Percentiles rank a stretch among this genome's conserved stretches.
Evolutionary conservation across 1,140 invertebrate species (phyloP).

Genomic region (Drosophila willistoni): DNA sequence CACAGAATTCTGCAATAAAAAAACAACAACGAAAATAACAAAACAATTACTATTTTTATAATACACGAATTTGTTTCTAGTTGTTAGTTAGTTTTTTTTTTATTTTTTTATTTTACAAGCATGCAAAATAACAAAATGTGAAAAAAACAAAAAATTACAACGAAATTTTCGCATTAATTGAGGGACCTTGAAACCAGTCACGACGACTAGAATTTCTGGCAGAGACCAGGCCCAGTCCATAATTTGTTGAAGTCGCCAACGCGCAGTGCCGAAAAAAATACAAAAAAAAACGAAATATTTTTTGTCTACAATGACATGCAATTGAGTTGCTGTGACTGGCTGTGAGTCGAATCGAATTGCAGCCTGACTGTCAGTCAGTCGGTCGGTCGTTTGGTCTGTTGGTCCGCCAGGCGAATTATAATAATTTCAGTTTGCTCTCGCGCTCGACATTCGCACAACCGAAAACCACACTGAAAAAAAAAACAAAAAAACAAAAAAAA

Average conservation of each 20-base stretch:
- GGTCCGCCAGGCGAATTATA: conserved; percentile 51
- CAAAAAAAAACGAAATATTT: conserved; percentile 49
- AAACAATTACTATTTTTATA: conserved; percentile 80
- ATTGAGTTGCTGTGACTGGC: conserved; percentile 60
- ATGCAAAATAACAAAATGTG: conserved; percentile 51
- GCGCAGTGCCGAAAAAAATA: conserved; percentile 63
- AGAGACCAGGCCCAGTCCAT: conserved; percentile 58
- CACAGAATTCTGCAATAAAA: conserved; percentile 32
- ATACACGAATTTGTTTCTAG: conserved; percentile 70
- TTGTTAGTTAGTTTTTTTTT: conserved; percentile 37
- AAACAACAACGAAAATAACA: conserved; percentile 40
- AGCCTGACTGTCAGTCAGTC: conserved; percentile 38
- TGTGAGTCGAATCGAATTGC: conserved; percentile 53
- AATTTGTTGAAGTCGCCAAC: conserved; percentile 58
- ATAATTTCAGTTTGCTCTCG: conserved; percentile 62
- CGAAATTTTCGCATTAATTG: conserved; percentile 81
- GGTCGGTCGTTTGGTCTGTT: conserved; percentile 30
- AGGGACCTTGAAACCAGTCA: conserved; percentile 78
- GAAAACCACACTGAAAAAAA: conserved; percentile 50
- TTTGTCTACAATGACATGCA: conserved; percentile 77
- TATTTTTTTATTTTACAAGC: conserved; percentile 61
- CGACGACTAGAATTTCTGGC: conserved; percentile 70
- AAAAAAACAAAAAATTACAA: conserved; percentile 59
- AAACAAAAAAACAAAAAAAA: conserved; percentile 33
- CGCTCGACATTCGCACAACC: conserved; percentile 58